phyloP scores from a whole-genome alignment of 2,888 invertebrate genomes.

The Stictocephala bisonia region DNA sequence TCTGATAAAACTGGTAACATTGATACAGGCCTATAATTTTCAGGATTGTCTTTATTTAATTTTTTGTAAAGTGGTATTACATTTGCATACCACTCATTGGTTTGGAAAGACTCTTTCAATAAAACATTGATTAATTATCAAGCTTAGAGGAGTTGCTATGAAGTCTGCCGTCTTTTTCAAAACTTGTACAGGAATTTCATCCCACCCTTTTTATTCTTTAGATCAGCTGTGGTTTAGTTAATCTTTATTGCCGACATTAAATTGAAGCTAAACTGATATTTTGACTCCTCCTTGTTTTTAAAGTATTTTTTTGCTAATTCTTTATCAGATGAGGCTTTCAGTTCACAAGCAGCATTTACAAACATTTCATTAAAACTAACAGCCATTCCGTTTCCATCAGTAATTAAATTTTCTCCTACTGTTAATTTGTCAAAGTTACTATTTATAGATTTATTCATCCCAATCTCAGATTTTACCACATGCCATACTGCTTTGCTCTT shows the following conservation, averaged over 20 bases:
- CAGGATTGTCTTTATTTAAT: neutral
- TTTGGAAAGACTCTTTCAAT: neutral
- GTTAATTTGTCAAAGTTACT: neutral
- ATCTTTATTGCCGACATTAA: neutral
- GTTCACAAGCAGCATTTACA: neutral
- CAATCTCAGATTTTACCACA: neutral
- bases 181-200: neutral
- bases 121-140: neutral
- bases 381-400: neutral
- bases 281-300: neutral
- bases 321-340: neutral
- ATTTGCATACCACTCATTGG: neutral
- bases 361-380: neutral
- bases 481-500: no score
- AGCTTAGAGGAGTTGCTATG: neutral
- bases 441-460: neutral
- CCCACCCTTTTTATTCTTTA: neutral
- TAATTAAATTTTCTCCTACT: neutral
- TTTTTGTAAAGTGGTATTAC: neutral
- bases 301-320: neutral
- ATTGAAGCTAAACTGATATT: neutral
- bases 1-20: neutral
- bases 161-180: neutral
- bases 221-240: neutral
- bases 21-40: neutral